A percentile compares a stretch with the other conserved stretches of the same genome.
Conservation (phyloP, 2,113 vertebrate species). For the Muntiacus muntjak region DNA sequence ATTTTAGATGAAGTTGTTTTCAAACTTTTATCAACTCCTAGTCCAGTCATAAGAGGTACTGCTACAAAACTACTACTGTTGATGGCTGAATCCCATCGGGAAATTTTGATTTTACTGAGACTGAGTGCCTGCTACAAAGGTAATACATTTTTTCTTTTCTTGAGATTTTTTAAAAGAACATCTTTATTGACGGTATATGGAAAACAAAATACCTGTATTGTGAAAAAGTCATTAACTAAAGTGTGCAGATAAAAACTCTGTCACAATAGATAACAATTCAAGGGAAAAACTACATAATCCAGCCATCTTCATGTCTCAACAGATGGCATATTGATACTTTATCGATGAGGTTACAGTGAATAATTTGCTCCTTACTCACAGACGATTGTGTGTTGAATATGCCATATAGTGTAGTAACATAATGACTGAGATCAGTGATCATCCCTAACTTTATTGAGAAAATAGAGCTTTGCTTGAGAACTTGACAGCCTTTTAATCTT, state of each 20-base stretch:
- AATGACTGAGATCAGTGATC: constrained; percentile 4
- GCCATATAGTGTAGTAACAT: not conserved
- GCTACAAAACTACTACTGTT: constrained; percentile 86
- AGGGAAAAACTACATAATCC: not conserved
- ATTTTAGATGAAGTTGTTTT: constrained; percentile 91
- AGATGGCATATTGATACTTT: not conserved
- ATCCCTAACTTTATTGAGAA: constrained; percentile 24
- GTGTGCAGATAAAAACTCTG: not conserved
- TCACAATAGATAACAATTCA: not conserved
- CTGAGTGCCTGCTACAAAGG: constrained; percentile 88
- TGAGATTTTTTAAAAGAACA: constrained; percentile 34
- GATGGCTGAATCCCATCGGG: constrained; percentile 80
- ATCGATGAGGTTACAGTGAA: not conserved
- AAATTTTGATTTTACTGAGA: constrained; percentile 80
- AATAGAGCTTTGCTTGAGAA: not conserved
- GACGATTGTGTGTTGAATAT: not conserved
- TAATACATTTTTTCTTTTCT: constrained; percentile 71
- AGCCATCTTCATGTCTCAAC: not conserved
- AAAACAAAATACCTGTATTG: not conserved
- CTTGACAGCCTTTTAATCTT: not conserved
- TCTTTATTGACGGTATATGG: constrained; percentile 10
- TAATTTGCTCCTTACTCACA: not conserved
- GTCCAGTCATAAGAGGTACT: constrained; percentile 84
- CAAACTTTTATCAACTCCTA: constrained; percentile 88
- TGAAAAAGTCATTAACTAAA: not conserved